phyloP scores from a whole-genome alignment of 64 coral and sea anemone species.

The Montipora cactus region DNA sequence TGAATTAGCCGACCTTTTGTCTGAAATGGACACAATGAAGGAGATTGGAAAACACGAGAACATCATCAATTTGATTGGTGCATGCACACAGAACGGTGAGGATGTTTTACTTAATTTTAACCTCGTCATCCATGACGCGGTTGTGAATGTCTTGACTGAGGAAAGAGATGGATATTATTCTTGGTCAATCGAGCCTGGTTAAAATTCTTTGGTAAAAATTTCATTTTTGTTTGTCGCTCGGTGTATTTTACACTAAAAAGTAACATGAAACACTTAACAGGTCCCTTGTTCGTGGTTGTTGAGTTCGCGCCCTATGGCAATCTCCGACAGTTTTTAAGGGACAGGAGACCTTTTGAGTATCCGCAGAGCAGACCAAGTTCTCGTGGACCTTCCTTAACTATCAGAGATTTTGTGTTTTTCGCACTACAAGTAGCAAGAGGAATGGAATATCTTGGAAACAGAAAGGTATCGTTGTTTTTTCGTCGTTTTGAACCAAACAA shows the following conservation, averaged over 20 bases:
- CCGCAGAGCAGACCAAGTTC: conserved; percentile 38
- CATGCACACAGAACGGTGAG: conserved; percentile 91
- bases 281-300: conserved; percentile 89
- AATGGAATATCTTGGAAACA: conserved; percentile 90
- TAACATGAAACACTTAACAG: conserved; percentile 4
- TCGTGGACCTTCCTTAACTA: conserved; percentile 69
- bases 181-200: no score
- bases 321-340: conserved; percentile 84
- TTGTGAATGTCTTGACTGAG: no score
- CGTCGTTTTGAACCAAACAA: neutral
- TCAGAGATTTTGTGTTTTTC: conserved; percentile 94
- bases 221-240: no score
- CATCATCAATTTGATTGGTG: conserved; percentile 87
- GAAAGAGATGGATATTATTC: no score
- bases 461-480: conserved; percentile 69
- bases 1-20: conserved; percentile 88
- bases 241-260: no score
- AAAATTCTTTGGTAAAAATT: no score
- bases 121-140: no score
- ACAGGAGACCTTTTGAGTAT: conserved; percentile 87
- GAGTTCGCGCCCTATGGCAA: conserved; percentile 91
- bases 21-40: conserved; percentile 97
- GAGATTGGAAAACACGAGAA: conserved; percentile 91
- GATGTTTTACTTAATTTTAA: no score
- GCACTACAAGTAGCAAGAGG: conserved; percentile 94